These are phyloP conservation scores for Brachionus plicatilis DNA, from an alignment of 1,140 invertebrate genomes.

Conservation along the genomic window DNA sequence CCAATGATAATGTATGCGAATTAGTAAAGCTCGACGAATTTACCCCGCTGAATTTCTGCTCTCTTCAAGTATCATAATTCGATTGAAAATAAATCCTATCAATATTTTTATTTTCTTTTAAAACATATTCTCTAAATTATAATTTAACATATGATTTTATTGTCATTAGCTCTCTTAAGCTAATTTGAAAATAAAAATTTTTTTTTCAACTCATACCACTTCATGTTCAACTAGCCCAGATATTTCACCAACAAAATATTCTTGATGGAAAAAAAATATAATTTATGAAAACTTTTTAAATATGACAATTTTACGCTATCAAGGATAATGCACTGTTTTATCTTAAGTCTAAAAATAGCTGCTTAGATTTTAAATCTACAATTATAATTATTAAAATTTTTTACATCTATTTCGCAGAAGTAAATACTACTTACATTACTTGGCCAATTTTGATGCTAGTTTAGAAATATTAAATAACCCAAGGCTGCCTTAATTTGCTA, in stretches of 20 bases:
- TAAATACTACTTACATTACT: neutral
- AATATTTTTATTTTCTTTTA: neutral
- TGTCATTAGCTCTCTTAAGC: neutral
- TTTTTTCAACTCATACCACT: neutral
- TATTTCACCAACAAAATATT: neutral
- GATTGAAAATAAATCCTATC: constrained; percentile 1
- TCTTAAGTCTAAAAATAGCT: neutral
- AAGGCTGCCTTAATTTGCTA: neutral
- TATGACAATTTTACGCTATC: neutral
- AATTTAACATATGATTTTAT: neutral
- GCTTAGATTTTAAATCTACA: too few relatives aligned
- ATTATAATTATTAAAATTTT: too few relatives aligned
- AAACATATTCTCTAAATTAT: neutral
- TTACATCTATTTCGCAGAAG: too few relatives aligned
- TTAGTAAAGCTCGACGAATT: neutral
- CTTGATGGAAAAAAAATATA: neutral
- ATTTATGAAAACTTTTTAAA: neutral
- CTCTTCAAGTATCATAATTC: neutral
- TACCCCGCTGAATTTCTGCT: neutral
- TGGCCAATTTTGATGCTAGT: neutral
- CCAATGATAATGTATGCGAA: constrained; percentile 28
- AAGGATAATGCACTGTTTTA: neutral
- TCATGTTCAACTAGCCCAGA: neutral
- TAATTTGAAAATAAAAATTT: neutral
- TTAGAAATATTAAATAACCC: too few relatives aligned